Evolutionary conservation across 2,888 invertebrate species (phyloP).

Genomic region (Cephus sareptanus): DNA sequence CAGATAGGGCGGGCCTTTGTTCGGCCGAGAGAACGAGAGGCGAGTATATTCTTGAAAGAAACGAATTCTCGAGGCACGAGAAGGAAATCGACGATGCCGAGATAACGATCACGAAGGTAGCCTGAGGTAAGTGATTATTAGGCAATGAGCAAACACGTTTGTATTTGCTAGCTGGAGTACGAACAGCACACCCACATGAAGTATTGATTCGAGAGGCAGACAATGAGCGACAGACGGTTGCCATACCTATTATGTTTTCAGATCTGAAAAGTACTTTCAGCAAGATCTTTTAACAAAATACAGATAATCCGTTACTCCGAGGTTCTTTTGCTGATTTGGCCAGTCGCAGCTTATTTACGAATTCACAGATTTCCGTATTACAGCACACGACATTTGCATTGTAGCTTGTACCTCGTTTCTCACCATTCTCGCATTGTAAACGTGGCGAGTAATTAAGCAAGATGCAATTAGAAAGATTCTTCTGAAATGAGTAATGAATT

Average conservation of each 20-base stretch:
- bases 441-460: constrained; percentile 2
- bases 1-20: not conserved
- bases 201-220: constrained; percentile 50
- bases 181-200: constrained; percentile 37
- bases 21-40: not conserved
- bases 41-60: not conserved
- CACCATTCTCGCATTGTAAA: not conserved
- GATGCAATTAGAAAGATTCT: constrained; percentile 24
- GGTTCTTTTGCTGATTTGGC: not conserved
- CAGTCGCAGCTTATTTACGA: not conserved
- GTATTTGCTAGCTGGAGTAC: constrained; percentile 30
- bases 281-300: not conserved
- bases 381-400: not conserved
- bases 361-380: not conserved
- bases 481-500: constrained; percentile 18
- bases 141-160: constrained; percentile 26
- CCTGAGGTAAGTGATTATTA: constrained; percentile 22
- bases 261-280: not conserved
- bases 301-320: not conserved
- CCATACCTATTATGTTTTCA: not conserved
- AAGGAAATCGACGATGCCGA: not conserved
- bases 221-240: constrained; percentile 41
- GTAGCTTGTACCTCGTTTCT: not conserved
- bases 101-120: not conserved
- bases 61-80: not conserved